These are phyloP conservation scores for Temnothorax curvispinosus DNA, from an alignment of 1,140 invertebrate species.

Conservation along the genomic window DNA sequence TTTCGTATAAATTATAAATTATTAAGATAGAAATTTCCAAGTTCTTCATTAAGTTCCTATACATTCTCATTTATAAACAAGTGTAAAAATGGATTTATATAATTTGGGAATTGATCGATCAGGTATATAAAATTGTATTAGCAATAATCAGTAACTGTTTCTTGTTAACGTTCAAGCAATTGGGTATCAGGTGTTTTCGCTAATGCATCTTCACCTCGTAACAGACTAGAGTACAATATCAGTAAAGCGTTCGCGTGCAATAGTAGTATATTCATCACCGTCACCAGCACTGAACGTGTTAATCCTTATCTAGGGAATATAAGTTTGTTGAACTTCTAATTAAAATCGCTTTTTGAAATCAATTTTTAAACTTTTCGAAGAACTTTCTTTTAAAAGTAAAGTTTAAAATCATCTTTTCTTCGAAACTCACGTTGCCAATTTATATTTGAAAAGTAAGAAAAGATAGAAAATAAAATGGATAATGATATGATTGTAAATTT, in stretches of 20 bases:
- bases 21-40: background rate
- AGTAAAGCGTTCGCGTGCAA: constrained; percentile 42
- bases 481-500: background rate
- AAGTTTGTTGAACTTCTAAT: constrained; percentile 34
- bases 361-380: background rate
- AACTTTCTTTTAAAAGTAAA: background rate
- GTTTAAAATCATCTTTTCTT: background rate
- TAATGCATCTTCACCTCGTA: constrained; percentile 38
- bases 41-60: background rate
- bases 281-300: constrained; percentile 34
- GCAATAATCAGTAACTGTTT: constrained; percentile 17
- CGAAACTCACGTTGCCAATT: background rate
- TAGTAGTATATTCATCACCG: constrained; percentile 54
- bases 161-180: constrained; percentile 15
- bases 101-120: background rate
- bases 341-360: background rate
- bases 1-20: background rate
- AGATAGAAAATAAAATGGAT: background rate
- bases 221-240: constrained; percentile 32
- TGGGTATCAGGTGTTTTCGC: constrained; percentile 37
- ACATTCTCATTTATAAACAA: background rate
- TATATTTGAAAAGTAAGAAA: background rate
- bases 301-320: constrained; percentile 38
- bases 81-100: background rate
- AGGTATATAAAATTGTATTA: background rate